phyloP scores from a whole-genome alignment of 2,888 invertebrate genomes.

The Oegoconia quadripuncta region DNA sequence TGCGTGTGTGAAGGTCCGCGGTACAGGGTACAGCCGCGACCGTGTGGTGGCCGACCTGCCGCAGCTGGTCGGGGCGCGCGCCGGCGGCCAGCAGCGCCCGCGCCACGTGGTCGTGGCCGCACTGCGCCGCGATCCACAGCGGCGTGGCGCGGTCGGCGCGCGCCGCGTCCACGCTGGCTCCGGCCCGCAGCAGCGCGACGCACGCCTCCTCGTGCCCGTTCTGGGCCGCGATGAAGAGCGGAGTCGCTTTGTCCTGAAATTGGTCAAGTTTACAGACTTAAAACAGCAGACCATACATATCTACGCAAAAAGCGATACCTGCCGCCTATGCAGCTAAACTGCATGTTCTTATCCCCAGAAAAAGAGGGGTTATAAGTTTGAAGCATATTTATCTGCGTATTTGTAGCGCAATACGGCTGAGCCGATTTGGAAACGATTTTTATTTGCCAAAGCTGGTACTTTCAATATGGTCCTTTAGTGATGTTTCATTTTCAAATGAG shows the following conservation, averaged over 20 bases:
- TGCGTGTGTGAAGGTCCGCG: no score
- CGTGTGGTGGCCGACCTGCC: slow-evolving; percentile 86
- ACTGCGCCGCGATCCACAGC: slow-evolving; percentile 96
- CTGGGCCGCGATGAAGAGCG: slow-evolving; percentile 95
- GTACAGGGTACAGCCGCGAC: slow-evolving; percentile 70
- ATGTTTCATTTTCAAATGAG: no score
- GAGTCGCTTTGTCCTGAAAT: slow-evolving; percentile 91
- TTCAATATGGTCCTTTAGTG: no score
- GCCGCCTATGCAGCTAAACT: no score
- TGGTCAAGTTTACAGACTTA: neutral
- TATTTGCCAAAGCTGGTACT: no score
- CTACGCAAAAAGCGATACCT: no score
- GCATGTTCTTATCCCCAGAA: no score
- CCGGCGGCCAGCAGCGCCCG: slow-evolving; percentile 87
- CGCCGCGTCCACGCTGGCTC: slow-evolving; percentile 85
- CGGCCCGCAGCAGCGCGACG: slow-evolving; percentile 83
- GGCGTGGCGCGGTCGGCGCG: slow-evolving; percentile 93
- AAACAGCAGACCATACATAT: no score
- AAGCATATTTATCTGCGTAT: no score
- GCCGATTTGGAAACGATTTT: no score
- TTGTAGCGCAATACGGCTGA: no score
- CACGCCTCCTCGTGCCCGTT: slow-evolving; percentile 93
- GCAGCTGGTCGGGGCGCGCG: slow-evolving; percentile 61
- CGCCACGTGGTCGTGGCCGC: slow-evolving; percentile 93
- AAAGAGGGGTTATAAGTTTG: no score